phyloP scores from a whole-genome alignment of 2,888 invertebrate genomes.

The Scrobipalpa atriplicella region DNA sequence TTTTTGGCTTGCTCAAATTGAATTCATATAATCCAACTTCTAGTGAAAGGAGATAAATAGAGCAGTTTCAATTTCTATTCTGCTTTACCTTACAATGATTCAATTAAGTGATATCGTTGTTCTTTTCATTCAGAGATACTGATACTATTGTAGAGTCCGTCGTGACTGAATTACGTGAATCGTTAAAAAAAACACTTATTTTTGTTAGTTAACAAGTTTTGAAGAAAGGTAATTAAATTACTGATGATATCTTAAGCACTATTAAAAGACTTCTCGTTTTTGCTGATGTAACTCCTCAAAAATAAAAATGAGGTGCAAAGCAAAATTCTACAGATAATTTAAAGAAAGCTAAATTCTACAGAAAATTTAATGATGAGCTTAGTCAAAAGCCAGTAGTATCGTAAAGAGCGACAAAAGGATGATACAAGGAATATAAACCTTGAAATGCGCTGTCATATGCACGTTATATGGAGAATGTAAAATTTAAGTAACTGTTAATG shows the following conservation, averaged over 20 bases:
- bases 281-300: too few species aligned
- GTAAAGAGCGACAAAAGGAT: too few species aligned
- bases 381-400: too few species aligned
- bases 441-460: too few species aligned
- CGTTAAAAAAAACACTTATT: not conserved
- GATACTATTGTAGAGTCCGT: not conserved
- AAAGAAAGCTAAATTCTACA: not conserved
- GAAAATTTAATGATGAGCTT: too few species aligned
- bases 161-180: slow-evolving; percentile 3
- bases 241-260: not conserved
- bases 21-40: not conserved
- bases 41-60: not conserved
- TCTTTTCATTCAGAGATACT: not conserved
- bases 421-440: too few species aligned
- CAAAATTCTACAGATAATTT: not conserved
- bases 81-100: not conserved
- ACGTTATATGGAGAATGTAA: too few species aligned
- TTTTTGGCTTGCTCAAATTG: not conserved
- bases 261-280: too few species aligned
- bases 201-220: not conserved
- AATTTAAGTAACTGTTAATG: too few species aligned
- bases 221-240: not conserved
- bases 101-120: slow-evolving; percentile 11
- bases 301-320: not conserved
- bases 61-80: not conserved